phyloP scores from a whole-genome alignment of 2,888 invertebrate species.

The Blastobasis lacticolella region DNA sequence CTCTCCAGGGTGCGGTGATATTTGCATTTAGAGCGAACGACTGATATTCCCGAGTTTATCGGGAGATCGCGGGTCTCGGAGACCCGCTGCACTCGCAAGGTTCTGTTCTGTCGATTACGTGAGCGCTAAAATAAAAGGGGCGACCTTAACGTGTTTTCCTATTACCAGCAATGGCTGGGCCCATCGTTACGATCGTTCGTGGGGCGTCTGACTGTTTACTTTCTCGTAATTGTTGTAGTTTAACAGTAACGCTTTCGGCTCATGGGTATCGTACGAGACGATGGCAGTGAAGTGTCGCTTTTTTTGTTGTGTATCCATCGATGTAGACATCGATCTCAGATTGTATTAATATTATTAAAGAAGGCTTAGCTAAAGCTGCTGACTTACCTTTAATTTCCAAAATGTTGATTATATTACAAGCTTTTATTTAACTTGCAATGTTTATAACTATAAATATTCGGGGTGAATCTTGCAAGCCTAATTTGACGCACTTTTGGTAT shows the following conservation, averaged over 20 bases:
- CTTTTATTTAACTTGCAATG: too few species aligned
- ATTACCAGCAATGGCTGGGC: slow-evolving; percentile 45
- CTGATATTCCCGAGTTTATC: slow-evolving; percentile 69
- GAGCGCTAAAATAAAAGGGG: not conserved
- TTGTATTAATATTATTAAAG: too few species aligned
- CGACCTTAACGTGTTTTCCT: not conserved
- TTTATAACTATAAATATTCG: too few species aligned
- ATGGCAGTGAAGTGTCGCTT: too few species aligned
- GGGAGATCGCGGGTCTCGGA: slow-evolving; percentile 63
- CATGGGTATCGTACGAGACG: too few species aligned
- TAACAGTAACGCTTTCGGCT: not conserved
- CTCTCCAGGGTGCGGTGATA: slow-evolving; percentile 67
- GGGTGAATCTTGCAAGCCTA: too few species aligned
- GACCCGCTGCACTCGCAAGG: slow-evolving; percentile 22
- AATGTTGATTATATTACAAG: not conserved
- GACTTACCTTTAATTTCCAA: not conserved
- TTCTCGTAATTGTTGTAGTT: not conserved
- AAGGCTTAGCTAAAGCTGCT: too few species aligned
- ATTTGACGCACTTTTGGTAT: too few species aligned
- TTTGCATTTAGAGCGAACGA: slow-evolving; percentile 73
- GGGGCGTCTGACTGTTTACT: not conserved
- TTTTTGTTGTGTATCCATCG: too few species aligned
- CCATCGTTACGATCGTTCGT: slow-evolving; percentile 28
- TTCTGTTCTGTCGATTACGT: not conserved
- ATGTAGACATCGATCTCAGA: too few species aligned